Evolutionary conservation across 2,797 vertebrate genomes (phyloP).

Genomic region (Alfaro cultratus): DNA sequence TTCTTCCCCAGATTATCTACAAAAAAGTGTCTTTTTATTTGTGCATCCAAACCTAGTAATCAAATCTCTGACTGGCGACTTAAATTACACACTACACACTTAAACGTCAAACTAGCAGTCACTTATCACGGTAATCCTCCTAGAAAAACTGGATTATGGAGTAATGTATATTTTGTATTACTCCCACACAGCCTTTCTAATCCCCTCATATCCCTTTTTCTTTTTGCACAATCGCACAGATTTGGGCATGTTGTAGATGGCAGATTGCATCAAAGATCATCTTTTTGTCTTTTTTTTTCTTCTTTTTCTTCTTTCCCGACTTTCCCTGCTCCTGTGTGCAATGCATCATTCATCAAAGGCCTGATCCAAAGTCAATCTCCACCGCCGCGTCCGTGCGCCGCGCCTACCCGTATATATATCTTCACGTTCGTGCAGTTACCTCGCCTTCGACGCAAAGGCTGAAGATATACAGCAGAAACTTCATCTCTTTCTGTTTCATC

Average conservation of each 20-base stretch:
- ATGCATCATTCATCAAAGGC: slow-evolving; percentile 54
- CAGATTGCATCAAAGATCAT: slow-evolving; percentile 51
- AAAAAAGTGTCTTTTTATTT: slow-evolving; percentile 26
- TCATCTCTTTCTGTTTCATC: slow-evolving; percentile 66
- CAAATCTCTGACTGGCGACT: slow-evolving; percentile 40
- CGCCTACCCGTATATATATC: slow-evolving; percentile 47
- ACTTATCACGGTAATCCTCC: slow-evolving; percentile 35
- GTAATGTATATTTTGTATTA: slow-evolving; percentile 33
- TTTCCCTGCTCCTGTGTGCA: slow-evolving; percentile 30
- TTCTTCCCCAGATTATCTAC: neutral
- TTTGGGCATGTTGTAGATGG: slow-evolving; percentile 40
- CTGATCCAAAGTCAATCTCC: slow-evolving; percentile 57
- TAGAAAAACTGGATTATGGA: slow-evolving; percentile 46
- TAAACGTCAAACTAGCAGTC: slow-evolving; percentile 32
- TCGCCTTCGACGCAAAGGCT: slow-evolving; percentile 43
- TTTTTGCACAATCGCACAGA: slow-evolving; percentile 38
- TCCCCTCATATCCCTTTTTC: slow-evolving; percentile 34
- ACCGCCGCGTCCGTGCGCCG: slow-evolving; percentile 34
- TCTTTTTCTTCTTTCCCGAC: slow-evolving; percentile 23
- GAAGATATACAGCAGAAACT: slow-evolving; percentile 67
- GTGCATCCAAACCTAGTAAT: slow-evolving; percentile 30
- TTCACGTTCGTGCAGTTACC: slow-evolving; percentile 44
- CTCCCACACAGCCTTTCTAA: slow-evolving; percentile 39
- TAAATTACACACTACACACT: slow-evolving; percentile 36
- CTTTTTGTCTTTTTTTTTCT: slow-evolving; percentile 20